Percentiles rank a stretch among this genome's conserved stretches.
Evolutionary conservation across 2,113 vertebrate genomes (phyloP).

Genomic region (Beaufortia kweichowensis): DNA sequence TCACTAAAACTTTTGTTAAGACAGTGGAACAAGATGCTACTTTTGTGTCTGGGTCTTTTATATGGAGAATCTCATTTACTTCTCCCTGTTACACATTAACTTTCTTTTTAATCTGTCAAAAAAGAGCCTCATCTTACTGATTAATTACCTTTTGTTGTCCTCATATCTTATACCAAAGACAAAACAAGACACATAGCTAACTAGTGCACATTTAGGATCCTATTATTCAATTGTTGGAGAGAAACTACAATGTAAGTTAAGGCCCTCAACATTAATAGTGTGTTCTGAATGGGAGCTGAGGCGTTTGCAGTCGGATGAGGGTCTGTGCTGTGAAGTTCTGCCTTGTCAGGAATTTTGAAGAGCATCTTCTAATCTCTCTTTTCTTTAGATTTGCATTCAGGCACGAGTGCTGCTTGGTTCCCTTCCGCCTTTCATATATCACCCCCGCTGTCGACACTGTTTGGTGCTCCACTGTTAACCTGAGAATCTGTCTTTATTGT

Average conservation of each 20-base stretch:
- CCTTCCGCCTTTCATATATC: constrained; percentile 14
- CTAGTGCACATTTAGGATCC: constrained; percentile 11
- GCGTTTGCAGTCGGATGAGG: constrained; percentile 4
- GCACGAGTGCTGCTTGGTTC: constrained; percentile 41
- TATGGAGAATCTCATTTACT: background rate
- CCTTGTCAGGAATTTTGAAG: constrained; percentile 57
- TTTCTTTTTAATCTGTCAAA: background rate
- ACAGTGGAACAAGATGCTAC: background rate
- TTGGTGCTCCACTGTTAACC: constrained; percentile 37
- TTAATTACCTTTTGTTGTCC: background rate
- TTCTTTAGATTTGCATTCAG: constrained; percentile 49
- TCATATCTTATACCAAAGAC: background rate
- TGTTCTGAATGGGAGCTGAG: constrained; percentile 5
- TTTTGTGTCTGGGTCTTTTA: constrained; percentile 3
- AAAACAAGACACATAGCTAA: background rate
- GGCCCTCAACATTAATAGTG: background rate
- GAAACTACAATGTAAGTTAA: background rate
- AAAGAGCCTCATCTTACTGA: background rate
- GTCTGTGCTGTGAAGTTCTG: constrained; percentile 51
- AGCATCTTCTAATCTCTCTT: constrained; percentile 59
- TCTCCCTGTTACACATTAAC: constrained; percentile 17
- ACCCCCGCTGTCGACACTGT: constrained; percentile 41
- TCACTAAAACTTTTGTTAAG: background rate
- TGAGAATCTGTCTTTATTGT: constrained; percentile 48
- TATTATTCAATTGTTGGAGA: constrained; percentile 24